phyloP scores from a whole-genome alignment of 2,888 invertebrate species.

The Seira musarum region DNA sequence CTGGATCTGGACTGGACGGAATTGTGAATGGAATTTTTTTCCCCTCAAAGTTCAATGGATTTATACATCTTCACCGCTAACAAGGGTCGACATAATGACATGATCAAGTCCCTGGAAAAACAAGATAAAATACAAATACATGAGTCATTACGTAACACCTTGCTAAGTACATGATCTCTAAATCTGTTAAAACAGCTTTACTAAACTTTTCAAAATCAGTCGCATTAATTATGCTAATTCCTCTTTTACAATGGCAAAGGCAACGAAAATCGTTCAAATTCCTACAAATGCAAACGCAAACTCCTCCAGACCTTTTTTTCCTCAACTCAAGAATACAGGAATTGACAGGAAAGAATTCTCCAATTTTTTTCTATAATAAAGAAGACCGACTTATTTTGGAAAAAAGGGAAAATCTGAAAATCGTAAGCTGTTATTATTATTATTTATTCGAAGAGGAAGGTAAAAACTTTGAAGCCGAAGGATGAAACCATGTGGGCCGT shows the following conservation, averaged over 20 bases:
- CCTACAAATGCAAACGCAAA: background rate
- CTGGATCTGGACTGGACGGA: background rate
- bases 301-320: background rate
- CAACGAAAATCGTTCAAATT: background rate
- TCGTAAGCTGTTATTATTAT: constrained; percentile 25
- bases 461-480: constrained; percentile 26
- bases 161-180: constrained; percentile 13
- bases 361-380: constrained; percentile 37
- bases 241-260: background rate
- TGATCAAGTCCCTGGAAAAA: constrained; percentile 1
- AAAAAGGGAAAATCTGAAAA: no score
- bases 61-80: no score
- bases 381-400: no score
- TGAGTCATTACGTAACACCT: constrained; percentile 6
- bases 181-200: background rate
- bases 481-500: no score
- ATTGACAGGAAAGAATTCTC: background rate
- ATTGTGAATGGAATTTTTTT: background rate
- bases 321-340: background rate
- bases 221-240: constrained; percentile 44
- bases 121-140: constrained; percentile 21
- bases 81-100: constrained; percentile 22
- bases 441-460: constrained; percentile 52
- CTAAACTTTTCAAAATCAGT: constrained; percentile 7
- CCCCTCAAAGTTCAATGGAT: no score